Base-by-base conservation (phyloP, 2,888 invertebrate species). In the Boloria selene region DNA sequence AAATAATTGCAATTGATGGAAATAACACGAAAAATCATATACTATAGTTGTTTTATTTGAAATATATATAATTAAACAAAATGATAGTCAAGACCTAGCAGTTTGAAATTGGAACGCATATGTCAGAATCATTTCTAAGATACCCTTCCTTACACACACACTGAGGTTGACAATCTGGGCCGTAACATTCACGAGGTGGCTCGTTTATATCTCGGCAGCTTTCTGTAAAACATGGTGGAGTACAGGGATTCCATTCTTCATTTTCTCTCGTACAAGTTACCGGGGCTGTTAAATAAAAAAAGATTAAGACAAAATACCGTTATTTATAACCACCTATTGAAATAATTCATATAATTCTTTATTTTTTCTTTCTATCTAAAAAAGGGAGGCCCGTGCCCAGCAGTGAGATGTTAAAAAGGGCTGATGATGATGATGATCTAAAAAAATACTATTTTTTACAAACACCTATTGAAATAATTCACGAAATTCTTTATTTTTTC, bases 191-290 rank as follows among this genome's bases (percentile, higher is more conserved):
- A 22, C 49, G 61, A 18, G 59, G 56, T 16, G 61, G 56, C 10
- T 53, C 53, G 3, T 71, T 64, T 0, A 70, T 67, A 4, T 81
- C 72, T 5, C 72, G 61, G 58, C 84, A 85, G 13, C 65, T 66
- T 16, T 82, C 80, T 0, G 63, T 66, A 56, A 60, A 60, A 13
- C 85, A 84, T n/a, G 71, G 71, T 0, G 77, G 69, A 0, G 84
- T 75, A 14, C 80, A 74, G 0, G 77, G 53, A 13, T 72, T 62
- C 75, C 77, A 85, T 22, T 74, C 70, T 73, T 84, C 84, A 31
- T 84, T 77, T 4, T 70, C 74, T 64, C 81, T 76, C 0, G 77
- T 79, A 61, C 85, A 85, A 0, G 71, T 54, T 17, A 82, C 70
- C 26, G 76, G 74, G n/a, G 81, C 85, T 84, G 67, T 22, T 73